Percentiles rank a stretch among this genome's conserved stretches.
These are phyloP conservation scores for pig (Sus scrofa) DNA, from an alignment of 2,113 vertebrate species.

Conservation along the genomic window DNA sequence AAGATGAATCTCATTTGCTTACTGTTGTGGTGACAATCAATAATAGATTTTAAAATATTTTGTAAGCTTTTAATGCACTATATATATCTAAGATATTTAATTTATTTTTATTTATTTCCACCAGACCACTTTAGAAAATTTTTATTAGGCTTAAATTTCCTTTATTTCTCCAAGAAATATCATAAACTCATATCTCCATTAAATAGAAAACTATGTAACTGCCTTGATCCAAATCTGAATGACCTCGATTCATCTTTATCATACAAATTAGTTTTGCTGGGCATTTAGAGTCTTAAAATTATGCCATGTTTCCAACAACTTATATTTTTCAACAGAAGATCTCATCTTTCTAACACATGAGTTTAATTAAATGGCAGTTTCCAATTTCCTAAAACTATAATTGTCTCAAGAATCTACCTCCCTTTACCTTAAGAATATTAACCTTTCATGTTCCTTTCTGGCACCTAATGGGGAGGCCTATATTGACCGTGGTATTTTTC, in stretches of 20 bases:
- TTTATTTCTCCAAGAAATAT: not conserved
- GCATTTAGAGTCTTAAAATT: not conserved
- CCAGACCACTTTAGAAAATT: not conserved
- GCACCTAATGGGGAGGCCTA: not conserved
- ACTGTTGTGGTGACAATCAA: not conserved
- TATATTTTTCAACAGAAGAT: not conserved
- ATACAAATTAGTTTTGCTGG: not conserved
- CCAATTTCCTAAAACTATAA: constrained; percentile 27
- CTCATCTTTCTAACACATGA: not conserved
- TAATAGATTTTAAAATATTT: constrained; percentile 27
- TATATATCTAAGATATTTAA: constrained; percentile 26
- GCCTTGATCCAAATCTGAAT: not conserved
- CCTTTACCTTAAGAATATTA: not conserved
- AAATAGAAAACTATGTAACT: not conserved
- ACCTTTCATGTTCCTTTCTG: not conserved
- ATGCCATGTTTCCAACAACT: not conserved
- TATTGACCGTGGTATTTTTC: not conserved
- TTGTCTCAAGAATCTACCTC: not conserved
- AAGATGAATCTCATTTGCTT: not conserved
- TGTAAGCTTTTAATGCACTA: not conserved
- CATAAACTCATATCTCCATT: constrained; percentile 4
- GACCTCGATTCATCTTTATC: constrained; percentile 3
- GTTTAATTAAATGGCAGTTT: constrained; percentile 8
- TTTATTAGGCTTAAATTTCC: not conserved
- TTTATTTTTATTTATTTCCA: constrained; percentile 39